Conservation (phyloP, 1,140 invertebrate genomes). For the Nautilus pompilius region DNA sequence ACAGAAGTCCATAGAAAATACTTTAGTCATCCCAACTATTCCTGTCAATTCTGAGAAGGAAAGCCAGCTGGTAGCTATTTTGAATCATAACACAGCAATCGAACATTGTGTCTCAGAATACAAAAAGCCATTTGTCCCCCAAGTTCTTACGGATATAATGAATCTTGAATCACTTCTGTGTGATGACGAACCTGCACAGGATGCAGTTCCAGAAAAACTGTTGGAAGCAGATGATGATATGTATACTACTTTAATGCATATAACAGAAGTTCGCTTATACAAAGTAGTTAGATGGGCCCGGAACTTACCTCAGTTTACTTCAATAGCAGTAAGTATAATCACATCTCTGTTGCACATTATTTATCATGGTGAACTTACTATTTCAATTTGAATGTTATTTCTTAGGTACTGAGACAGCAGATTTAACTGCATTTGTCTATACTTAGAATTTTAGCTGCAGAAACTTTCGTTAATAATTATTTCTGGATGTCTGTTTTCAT, state of each 20-base stretch:
- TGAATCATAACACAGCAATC: conserved; percentile 26
- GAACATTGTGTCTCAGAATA: conserved; percentile 10
- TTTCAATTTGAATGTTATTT: no score
- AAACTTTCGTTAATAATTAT: no score
- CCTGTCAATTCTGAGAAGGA: conserved; percentile 9
- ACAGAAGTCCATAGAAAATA: conserved; percentile 15
- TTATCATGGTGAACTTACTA: no score
- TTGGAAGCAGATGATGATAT: conserved; percentile 22
- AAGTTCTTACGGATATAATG: conserved; percentile 48
- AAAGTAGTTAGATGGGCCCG: conserved; percentile 99
- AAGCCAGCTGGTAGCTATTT: conserved; percentile 38
- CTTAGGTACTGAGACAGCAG: no score
- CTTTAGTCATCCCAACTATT: conserved; percentile 5
- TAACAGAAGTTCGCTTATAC: conserved; percentile 91
- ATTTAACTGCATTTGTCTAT: no score
- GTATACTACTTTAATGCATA: conserved; percentile 47
- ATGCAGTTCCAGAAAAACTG: conserved; percentile 24
- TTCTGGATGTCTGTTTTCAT: no score
- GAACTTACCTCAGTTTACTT: conserved; percentile 91
- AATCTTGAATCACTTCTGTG: conserved; percentile 48
- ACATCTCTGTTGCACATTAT: no score
- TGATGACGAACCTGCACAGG: conserved; percentile 45
- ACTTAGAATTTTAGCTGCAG: no score
- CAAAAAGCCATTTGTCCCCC: conserved; percentile 30
- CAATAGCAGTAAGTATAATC: conserved; percentile 68